A percentile compares a stretch with the other conserved stretches of the same genome.
phyloP scores from a whole-genome alignment of 2,797 vertebrate species.

The Anas bernieri region DNA sequence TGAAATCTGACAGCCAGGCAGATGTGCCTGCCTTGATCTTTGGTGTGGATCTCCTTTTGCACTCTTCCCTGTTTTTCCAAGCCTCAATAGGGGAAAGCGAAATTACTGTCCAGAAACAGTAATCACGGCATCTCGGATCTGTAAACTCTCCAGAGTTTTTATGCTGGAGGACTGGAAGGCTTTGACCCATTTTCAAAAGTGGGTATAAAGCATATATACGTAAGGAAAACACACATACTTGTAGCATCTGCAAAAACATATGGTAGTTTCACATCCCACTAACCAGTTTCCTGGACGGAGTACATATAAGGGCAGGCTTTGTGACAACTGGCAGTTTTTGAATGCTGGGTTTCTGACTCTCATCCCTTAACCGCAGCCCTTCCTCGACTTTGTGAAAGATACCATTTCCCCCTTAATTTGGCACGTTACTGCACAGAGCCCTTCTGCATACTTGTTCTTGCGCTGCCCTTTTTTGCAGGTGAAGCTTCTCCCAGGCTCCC shows the following conservation, averaged over 20 bases:
- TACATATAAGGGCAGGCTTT: constrained; percentile 20
- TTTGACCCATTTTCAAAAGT: constrained; percentile 9
- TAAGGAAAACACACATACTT: constrained; percentile 19
- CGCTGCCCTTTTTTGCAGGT: background rate
- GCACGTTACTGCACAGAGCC: background rate
- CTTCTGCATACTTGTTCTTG: background rate
- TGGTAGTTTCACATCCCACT: constrained; percentile 51
- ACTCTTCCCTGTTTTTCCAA: background rate
- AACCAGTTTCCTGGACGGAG: constrained; percentile 49
- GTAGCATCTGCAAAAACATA: constrained; percentile 58
- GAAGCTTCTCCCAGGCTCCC: background rate
- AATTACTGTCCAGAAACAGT: constrained; percentile 10
- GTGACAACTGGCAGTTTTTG: background rate
- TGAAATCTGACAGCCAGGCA: constrained; percentile 44
- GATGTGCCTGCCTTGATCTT: constrained; percentile 30
- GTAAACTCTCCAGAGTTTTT: constrained; percentile 18
- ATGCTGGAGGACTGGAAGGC: background rate
- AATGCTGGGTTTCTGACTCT: constrained; percentile 13
- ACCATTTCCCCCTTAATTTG: background rate
- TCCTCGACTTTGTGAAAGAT: background rate
- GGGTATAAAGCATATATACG: background rate
- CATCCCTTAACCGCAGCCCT: background rate
- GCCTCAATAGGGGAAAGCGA: background rate
- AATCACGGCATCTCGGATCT: constrained; percentile 11
- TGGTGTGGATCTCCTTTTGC: background rate